These are phyloP conservation scores for Phaetusa simplex DNA, from an alignment of 2,113 vertebrate species.

Conservation along the genomic window DNA sequence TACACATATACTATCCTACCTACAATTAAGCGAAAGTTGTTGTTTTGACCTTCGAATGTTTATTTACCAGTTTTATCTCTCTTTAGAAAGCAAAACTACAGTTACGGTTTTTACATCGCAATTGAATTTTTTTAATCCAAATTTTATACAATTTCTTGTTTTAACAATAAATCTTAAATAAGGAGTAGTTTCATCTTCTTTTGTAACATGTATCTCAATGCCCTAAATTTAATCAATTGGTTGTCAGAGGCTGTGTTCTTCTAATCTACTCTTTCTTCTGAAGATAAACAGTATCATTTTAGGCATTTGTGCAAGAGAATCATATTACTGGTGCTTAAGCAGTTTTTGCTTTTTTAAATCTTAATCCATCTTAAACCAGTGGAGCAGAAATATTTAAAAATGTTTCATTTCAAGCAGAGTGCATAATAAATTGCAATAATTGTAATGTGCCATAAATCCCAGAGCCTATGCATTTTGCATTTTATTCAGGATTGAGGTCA, in stretches of 20 bases:
- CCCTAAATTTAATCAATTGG: conserved; percentile 82
- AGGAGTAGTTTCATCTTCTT: conserved; percentile 74
- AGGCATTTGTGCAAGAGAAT: conserved; percentile 83
- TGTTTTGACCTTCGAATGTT: conserved; percentile 16
- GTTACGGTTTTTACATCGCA: neutral
- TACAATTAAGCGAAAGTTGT: conserved; percentile 40
- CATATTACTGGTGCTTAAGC: conserved; percentile 87
- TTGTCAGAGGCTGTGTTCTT: conserved; percentile 77
- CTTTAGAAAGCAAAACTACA: conserved; percentile 7
- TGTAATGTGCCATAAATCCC: conserved; percentile 87
- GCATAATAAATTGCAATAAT: conserved; percentile 85
- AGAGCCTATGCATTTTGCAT: conserved; percentile 87
- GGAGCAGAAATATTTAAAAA: conserved; percentile 85
- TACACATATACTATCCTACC: neutral
- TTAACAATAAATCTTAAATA: conserved; percentile 72
- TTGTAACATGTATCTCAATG: conserved; percentile 72
- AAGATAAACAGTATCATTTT: conserved; percentile 86
- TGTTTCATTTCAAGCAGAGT: conserved; percentile 83
- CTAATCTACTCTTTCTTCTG: conserved; percentile 81
- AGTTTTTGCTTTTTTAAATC: conserved; percentile 84
- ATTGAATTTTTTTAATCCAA: conserved; percentile 54
- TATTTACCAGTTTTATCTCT: conserved; percentile 40
- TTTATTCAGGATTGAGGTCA: conserved; percentile 86
- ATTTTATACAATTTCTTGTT: conserved; percentile 65
- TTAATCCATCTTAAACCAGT: conserved; percentile 89